Percentiles rank a stretch among this genome's conserved stretches.
Conservation (phyloP, 2,888 invertebrate species). For the Drosophila paranaensis region DNA sequence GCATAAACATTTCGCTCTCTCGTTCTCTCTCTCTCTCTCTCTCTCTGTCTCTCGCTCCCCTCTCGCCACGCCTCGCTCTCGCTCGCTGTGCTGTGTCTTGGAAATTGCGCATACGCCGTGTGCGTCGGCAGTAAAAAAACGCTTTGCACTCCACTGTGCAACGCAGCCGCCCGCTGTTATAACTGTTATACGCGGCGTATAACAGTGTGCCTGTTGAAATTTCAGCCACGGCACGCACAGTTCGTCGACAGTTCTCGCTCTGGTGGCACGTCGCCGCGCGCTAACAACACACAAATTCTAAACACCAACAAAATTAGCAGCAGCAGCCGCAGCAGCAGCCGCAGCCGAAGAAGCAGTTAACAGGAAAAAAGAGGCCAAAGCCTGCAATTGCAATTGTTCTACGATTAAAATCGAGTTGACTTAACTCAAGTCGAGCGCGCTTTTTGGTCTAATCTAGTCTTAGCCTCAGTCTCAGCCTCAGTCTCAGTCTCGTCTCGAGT, state of each 20-base stretch:
- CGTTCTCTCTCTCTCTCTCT: slow-evolving; percentile 1
- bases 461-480: neutral
- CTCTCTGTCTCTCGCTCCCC: too few species aligned
- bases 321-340: slow-evolving; percentile 6
- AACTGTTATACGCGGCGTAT: slow-evolving; percentile 51
- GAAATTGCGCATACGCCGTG: slow-evolving; percentile 75
- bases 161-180: slow-evolving; percentile 6
- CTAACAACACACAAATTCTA: neutral
- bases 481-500: neutral
- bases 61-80: neutral
- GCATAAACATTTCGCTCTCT: slow-evolving; percentile 52
- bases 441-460: neutral
- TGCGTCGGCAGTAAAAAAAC: slow-evolving; percentile 44
- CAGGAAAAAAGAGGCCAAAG: neutral
- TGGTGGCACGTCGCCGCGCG: slow-evolving; percentile 63
- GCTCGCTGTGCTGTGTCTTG: neutral
- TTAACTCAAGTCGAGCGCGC: neutral
- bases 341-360: slow-evolving; percentile 7
- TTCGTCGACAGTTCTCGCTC: slow-evolving; percentile 71
- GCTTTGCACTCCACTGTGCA: slow-evolving; percentile 64
- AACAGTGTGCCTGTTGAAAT: slow-evolving; percentile 69
- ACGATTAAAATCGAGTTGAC: slow-evolving; percentile 6
- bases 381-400: slow-evolving; percentile 24
- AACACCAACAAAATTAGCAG: slow-evolving; percentile 13
- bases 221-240: slow-evolving; percentile 61